These are phyloP conservation scores for Blomia tropicalis DNA, from an alignment of 2,888 invertebrate species.

Conservation along the genomic window DNA sequence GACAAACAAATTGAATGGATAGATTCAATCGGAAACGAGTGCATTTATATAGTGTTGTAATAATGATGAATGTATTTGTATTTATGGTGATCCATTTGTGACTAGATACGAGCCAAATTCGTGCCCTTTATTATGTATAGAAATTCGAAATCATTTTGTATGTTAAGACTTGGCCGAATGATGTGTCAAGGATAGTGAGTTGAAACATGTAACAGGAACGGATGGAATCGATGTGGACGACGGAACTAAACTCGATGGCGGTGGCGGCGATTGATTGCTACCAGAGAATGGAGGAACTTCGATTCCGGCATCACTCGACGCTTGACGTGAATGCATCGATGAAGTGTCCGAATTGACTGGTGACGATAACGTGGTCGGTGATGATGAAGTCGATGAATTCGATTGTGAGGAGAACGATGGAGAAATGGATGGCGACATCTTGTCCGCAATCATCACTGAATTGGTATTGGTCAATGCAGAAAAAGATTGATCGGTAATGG, in stretches of 20 bases:
- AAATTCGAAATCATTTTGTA: too few species aligned
- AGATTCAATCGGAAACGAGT: too few species aligned
- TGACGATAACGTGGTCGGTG: constrained; percentile 4
- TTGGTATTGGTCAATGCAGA: background rate
- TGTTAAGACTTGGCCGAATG: too few species aligned
- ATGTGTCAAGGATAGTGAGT: background rate
- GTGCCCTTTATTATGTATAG: too few species aligned
- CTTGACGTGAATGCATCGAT: constrained; percentile 4
- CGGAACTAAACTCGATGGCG: background rate
- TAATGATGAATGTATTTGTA: too few species aligned
- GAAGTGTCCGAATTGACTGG: constrained; percentile 10
- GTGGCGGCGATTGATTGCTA: background rate
- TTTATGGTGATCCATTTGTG: too few species aligned
- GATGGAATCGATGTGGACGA: background rate
- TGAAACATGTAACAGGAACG: background rate
- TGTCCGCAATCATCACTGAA: background rate
- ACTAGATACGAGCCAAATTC: too few species aligned
- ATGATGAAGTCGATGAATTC: background rate
- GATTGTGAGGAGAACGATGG: background rate
- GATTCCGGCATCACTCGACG: constrained; percentile 14
- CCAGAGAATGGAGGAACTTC: constrained; percentile 8
- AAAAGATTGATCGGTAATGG: background rate
- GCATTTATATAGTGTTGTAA: too few species aligned
- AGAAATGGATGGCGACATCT: background rate
- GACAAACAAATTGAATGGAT: too few species aligned